phyloP scores from a whole-genome alignment of 2,113 vertebrate genomes.

The Tyrannus savana region DNA sequence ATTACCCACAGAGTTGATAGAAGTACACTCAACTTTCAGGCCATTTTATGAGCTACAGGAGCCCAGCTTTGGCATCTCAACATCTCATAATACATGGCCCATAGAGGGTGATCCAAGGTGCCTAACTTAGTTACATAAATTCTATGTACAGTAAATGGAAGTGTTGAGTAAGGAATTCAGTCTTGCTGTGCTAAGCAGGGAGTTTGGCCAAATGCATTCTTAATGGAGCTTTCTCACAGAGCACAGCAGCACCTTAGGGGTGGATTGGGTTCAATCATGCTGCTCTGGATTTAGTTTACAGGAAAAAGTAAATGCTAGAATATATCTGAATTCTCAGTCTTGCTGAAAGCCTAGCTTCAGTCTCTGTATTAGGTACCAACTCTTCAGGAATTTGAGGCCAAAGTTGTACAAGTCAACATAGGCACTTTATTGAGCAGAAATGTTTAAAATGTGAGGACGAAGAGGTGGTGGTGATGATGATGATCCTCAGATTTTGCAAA shows the following conservation, averaged over 20 bases:
- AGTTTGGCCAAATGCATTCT: not conserved
- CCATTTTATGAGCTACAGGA: not conserved
- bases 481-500: not conserved
- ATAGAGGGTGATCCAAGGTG: not conserved
- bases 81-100: not conserved
- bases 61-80: not conserved
- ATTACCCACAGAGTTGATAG: not conserved
- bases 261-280: not conserved
- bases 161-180: not conserved
- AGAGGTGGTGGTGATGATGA: not conserved
- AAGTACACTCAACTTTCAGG: not conserved
- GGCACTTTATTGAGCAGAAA: not conserved
- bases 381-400: not conserved
- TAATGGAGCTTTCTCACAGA: not conserved
- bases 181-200: conserved; percentile 2
- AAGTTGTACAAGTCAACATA: not conserved
- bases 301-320: not conserved
- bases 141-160: not conserved
- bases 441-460: not conserved
- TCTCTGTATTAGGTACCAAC: not conserved
- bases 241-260: not conserved
- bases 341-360: not conserved
- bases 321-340: not conserved
- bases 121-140: not conserved
- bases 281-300: not conserved